Evolutionary conservation across 2,797 vertebrate genomes (phyloP), one percentile per base, ranked within the genome.

Genomic region (Aphelocoma californica): DNA sequence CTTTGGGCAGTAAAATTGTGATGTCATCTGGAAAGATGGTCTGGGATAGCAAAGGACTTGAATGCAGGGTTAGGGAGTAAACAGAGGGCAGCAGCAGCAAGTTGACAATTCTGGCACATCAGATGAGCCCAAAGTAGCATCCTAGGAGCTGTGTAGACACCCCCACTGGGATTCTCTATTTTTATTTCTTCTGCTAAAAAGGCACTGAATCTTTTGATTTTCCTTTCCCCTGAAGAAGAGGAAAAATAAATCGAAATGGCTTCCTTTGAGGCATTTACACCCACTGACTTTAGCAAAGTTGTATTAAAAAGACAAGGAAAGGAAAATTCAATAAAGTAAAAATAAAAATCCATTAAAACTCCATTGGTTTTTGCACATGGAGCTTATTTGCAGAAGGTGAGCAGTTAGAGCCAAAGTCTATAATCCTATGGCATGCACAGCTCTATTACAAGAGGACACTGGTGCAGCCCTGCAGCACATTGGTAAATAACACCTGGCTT

Each of bases 261-360:
- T 84, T 75, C 58, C 88, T 95, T 31, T 50, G 67, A 92, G 45
- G 31, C 29, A 64, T 91, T 93, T 42, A 57, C 67, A 89, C 78
- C 44, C 56, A 73, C 44, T 84, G 81, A 84, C 65, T 93, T 62
- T 32, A 66, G 44, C 31, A 62, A 82, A 88, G 32, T 45, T 51
- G 36, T 48, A 51, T 84, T 88, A 75, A 87, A 91, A 91, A 87
- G 38, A 50, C 18, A 83, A 83, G 14, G 44, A 72, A 88, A 92
- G n/a, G 38, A 91, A 93, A 91, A 81, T 34, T 47, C 50, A 67
- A 60, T 79, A 31, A 89, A 87, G 42, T 29, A 18, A 87, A 94
- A 92, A 82, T 79, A 89, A 94, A 85, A 87, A 53, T 53, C 60
- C 53, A 77, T 92, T 89, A 69, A 89, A 88, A 84, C 82, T 61